These are phyloP conservation scores for Myotis brandtii DNA, from an alignment of 2,113 vertebrate genomes.

Conservation along the genomic window DNA sequence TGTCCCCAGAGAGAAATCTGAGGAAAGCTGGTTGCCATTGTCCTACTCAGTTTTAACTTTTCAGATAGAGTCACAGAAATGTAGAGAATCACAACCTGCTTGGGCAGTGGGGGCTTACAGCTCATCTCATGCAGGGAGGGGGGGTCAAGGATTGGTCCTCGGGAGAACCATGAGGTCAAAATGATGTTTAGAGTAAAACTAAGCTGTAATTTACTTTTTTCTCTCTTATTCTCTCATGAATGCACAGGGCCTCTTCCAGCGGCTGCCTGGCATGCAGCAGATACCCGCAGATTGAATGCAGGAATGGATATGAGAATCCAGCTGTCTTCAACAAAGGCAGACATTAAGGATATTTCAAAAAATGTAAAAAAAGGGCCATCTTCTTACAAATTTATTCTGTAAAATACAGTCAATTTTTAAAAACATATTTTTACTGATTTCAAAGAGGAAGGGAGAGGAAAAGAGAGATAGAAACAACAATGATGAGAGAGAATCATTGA, in stretches of 20 bases:
- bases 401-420: neutral
- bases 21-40: neutral
- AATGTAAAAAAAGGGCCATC: neutral
- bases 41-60: conserved; percentile 13
- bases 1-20: neutral
- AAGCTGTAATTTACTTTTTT: neutral
- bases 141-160: neutral
- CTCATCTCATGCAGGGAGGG: neutral
- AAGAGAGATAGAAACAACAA: too few relatives aligned
- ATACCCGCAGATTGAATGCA: neutral
- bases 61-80: neutral
- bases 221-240: neutral
- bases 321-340: conserved; percentile 14
- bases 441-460: too few relatives aligned
- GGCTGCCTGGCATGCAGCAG: neutral
- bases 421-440: too few relatives aligned
- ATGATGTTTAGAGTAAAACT: neutral
- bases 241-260: neutral
- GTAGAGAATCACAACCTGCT: neutral
- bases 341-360: neutral
- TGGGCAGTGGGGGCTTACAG: neutral
- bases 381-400: neutral
- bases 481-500: too few relatives aligned
- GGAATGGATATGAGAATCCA: neutral
- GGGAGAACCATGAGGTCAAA: neutral